Evolutionary conservation across 2,113 vertebrate genomes (phyloP).

Genomic region (Solea senegalensis): DNA sequence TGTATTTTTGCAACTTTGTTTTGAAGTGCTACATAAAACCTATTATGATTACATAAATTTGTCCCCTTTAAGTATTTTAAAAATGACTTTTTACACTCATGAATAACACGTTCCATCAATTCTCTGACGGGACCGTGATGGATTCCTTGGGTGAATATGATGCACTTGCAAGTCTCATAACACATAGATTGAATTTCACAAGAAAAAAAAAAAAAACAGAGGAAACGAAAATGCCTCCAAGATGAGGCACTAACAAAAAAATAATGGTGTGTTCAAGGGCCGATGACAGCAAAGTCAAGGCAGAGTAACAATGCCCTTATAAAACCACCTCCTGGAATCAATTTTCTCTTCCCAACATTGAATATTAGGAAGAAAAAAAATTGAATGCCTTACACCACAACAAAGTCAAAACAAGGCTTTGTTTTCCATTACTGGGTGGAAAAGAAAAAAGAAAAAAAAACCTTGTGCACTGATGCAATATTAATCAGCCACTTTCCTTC

Average conservation of each 20-base stretch:
- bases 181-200: background rate
- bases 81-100: background rate
- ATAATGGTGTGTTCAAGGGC: background rate
- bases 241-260: background rate
- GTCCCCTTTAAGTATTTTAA: background rate
- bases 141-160: background rate
- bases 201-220: background rate
- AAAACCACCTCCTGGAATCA: constrained; percentile 31
- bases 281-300: background rate
- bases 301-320: constrained; percentile 10
- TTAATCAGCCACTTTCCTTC: constrained; percentile 50
- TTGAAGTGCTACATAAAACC: background rate
- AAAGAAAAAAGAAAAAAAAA: constrained; percentile 39
- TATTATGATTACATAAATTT: background rate
- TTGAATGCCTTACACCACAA: constrained; percentile 11
- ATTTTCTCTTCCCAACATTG: constrained; percentile 20
- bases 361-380: constrained; percentile 47
- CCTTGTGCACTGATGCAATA: constrained; percentile 46
- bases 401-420: constrained; percentile 37
- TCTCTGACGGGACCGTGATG: background rate
- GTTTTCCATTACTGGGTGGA: constrained; percentile 53
- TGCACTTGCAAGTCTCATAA: background rate
- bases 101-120: background rate
- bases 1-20: background rate
- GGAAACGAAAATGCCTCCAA: background rate